These are phyloP conservation scores for Apostichopus japonicus DNA, from an alignment of 35 echinoderm and acorn worm species.

Conservation along the genomic window DNA sequence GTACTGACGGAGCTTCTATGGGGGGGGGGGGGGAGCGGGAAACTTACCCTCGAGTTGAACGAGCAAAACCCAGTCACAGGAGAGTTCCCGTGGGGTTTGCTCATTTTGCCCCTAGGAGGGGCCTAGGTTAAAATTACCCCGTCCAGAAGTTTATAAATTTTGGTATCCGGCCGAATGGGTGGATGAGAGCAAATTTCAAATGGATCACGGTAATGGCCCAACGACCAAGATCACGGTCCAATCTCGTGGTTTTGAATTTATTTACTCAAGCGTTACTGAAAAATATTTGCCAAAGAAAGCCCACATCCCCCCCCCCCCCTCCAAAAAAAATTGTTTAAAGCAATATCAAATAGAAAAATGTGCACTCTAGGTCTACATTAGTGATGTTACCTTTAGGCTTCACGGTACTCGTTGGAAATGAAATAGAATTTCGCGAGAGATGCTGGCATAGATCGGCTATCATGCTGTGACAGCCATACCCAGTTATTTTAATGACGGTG, in stretches of 20 bases:
- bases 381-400: too few relatives aligned
- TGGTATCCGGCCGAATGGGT: conserved; percentile 41
- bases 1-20: not conserved
- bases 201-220: not conserved
- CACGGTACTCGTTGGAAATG: too few relatives aligned
- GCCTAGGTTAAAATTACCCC: not conserved
- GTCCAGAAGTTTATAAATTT: not conserved
- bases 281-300: too few relatives aligned
- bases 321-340: too few relatives aligned
- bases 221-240: conserved; percentile 13
- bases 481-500: too few relatives aligned
- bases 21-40: not conserved
- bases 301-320: too few relatives aligned
- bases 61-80: conserved; percentile 3
- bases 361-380: too few relatives aligned
- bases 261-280: not conserved
- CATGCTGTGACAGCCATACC: too few relatives aligned
- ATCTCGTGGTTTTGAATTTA: conserved; percentile 6
- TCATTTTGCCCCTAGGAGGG: conserved; percentile 28
- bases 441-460: too few relatives aligned
- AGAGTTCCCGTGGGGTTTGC: conserved; percentile 14
- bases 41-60: not conserved
- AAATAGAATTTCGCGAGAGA: too few relatives aligned
- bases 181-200: conserved; percentile 14
- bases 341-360: too few relatives aligned